A percentile compares a stretch with the other conserved stretches of the same genome.
Evolutionary conservation across 2,797 vertebrate species (phyloP).

Genomic region (Fistularia commersonii): DNA sequence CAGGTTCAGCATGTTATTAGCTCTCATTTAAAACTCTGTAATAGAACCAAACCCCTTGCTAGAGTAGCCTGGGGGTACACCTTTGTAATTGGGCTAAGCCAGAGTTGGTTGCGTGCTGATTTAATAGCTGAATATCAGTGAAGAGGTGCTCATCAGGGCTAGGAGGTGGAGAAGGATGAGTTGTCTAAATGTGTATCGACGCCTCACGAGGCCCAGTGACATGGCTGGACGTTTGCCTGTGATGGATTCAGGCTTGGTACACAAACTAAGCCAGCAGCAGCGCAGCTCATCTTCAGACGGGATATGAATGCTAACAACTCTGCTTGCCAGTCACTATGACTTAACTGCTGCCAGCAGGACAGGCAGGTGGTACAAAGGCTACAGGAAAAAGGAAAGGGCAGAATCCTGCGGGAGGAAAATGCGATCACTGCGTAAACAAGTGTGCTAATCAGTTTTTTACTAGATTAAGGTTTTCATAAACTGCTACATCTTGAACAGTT

Average conservation of each 20-base stretch:
- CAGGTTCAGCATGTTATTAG: slow-evolving; percentile 53
- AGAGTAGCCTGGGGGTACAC: slow-evolving; percentile 31
- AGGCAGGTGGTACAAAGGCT: slow-evolving; percentile 40
- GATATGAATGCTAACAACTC: slow-evolving; percentile 52
- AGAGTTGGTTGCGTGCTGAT: slow-evolving; percentile 27
- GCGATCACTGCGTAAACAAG: slow-evolving; percentile 18
- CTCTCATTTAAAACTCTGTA: slow-evolving; percentile 51
- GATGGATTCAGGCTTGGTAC: slow-evolving; percentile 55
- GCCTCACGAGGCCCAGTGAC: slow-evolving; percentile 40
- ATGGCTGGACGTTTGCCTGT: slow-evolving; percentile 40
- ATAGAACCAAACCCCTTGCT: slow-evolving; percentile 56
- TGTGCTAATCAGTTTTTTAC: slow-evolving; percentile 20
- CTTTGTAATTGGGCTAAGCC: slow-evolving; percentile 35
- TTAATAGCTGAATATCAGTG: slow-evolving; percentile 51
- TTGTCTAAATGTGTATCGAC: slow-evolving; percentile 51
- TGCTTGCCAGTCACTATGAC: slow-evolving; percentile 43
- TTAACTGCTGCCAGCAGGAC: slow-evolving; percentile 46
- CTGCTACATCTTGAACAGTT: slow-evolving; percentile 8
- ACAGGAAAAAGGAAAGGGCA: too few species aligned
- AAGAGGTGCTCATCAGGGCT: background rate
- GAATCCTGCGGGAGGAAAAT: background rate
- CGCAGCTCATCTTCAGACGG: slow-evolving; percentile 43
- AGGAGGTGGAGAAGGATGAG: slow-evolving; percentile 4
- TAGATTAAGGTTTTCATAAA: slow-evolving; percentile 11
- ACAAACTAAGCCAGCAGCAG: slow-evolving; percentile 27